Evolutionary conservation across 2,113 vertebrate genomes (phyloP).

Genomic region (Piaya cayana): DNA sequence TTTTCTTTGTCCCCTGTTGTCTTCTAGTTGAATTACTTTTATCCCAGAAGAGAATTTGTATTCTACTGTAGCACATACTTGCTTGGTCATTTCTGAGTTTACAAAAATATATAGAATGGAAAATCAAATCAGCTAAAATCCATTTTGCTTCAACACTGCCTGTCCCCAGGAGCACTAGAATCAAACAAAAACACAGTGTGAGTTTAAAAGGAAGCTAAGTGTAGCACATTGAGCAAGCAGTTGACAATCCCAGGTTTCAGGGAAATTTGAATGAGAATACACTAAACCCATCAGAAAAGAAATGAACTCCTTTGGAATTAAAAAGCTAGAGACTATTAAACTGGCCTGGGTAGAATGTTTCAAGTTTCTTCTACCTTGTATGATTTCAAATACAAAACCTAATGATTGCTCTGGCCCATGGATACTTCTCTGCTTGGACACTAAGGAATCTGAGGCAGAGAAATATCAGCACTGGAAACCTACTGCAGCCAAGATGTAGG

Average conservation of each 20-base stretch:
- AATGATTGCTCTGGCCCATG: background rate
- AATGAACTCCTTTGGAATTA: background rate
- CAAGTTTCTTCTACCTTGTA: background rate
- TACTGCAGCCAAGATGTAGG: background rate
- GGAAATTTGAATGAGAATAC: background rate
- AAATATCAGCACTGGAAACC: background rate
- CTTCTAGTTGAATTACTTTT: constrained; percentile 59
- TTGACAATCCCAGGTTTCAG: background rate
- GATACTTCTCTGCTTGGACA: background rate
- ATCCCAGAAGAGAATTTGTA: constrained; percentile 45
- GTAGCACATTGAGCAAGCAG: constrained; percentile 13
- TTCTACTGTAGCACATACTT: constrained; percentile 34
- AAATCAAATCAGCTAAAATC: constrained; percentile 69
- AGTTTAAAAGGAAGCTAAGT: constrained; percentile 54
- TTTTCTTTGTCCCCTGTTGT: background rate
- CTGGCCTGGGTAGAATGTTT: background rate
- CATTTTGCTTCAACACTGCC: constrained; percentile 57
- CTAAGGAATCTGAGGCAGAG: background rate
- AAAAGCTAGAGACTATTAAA: background rate
- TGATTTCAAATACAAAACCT: background rate
- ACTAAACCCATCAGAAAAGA: background rate
- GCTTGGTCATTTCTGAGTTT: constrained; percentile 52
- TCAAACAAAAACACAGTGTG: constrained; percentile 55
- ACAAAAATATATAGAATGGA: constrained; percentile 66
- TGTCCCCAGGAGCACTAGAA: constrained; percentile 44